Base-by-base conservation (phyloP, 2,797 vertebrate species). In the Enteromius viviparus region DNA sequence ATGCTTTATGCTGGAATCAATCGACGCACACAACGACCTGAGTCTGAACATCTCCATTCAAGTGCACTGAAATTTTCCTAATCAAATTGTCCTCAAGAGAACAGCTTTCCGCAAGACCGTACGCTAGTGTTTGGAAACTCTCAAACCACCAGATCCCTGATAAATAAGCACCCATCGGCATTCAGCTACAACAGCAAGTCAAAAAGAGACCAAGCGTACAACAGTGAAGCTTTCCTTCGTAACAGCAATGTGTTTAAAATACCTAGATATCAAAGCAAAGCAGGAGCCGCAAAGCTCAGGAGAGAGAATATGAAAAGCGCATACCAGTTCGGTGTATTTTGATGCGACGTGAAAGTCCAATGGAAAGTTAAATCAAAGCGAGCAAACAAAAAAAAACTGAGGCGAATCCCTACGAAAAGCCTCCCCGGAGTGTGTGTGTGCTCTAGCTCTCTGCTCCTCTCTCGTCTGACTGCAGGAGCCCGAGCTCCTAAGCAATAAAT, bases 401-500 rank as follows among this genome's bases (percentile, higher is more conserved):
- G 92, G 89, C 89, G 90, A 89, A 88, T 81, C 62, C 88, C 89
- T 82, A 90, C 82, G 88, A 93, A 86, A 88, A 87, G 89, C 86
- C 90, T 94, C 92, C 90, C 93, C 87, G 92, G 89, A 69, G 65
- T 65, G 71, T 37, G 65, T 91, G 91, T 82, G 71, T 78, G 80
- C 65, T 90, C 85, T 70, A 89, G 83, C 89, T 85, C 90, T 93
- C 90, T n/a, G 91, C 90, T 94, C 94, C 93, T 93, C 90, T 95
- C 94, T 93, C 94, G 91, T 94, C 91, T 93, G 95, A 95, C 95
- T 96, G 93, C 93, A 92, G 92, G 94, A 96, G 94, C 93, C 91
- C 91, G 89, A 92, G 94, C 94, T 96, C 92, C 95, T 95, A 94
- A 95, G 96, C 95, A 95, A 96, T 97, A 97, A 96, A 96, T 96